These are phyloP conservation scores for Agrotis ipsilon DNA, from an alignment of 2,888 invertebrate species.

Conservation along the genomic window DNA sequence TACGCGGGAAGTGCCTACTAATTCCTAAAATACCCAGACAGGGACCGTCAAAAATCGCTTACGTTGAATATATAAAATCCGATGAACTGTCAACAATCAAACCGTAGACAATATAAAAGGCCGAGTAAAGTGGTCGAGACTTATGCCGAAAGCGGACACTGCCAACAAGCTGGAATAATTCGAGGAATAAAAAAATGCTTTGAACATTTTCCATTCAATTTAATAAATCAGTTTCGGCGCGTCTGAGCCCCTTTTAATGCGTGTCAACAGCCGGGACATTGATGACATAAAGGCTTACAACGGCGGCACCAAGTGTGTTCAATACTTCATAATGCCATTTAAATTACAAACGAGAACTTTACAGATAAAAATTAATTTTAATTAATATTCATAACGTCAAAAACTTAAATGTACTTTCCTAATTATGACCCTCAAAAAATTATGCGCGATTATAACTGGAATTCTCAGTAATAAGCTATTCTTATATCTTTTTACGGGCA, in stretches of 20 bases:
- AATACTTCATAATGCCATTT: slow-evolving; percentile 57
- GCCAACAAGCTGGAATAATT: slow-evolving; percentile 50
- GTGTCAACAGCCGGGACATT: slow-evolving; percentile 49
- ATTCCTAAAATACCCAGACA: slow-evolving; percentile 3
- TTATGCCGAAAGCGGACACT: slow-evolving; percentile 12
- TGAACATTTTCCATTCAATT: slow-evolving; percentile 47
- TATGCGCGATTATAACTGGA: slow-evolving; percentile 60
- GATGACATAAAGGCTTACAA: slow-evolving; percentile 55
- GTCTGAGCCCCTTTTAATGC: slow-evolving; percentile 58
- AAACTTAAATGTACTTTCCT: slow-evolving; percentile 49
- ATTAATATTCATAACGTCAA: slow-evolving; percentile 44
- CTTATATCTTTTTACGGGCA: slow-evolving; percentile 83
- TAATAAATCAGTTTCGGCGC: slow-evolving; percentile 61
- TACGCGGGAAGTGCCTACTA: neutral
- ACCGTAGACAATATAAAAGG: slow-evolving; percentile 19
- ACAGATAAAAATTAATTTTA: slow-evolving; percentile 47
- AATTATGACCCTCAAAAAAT: slow-evolving; percentile 52
- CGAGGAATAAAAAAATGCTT: slow-evolving; percentile 33
- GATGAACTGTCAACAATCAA: slow-evolving; percentile 28
- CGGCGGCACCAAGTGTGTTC: slow-evolving; percentile 50
- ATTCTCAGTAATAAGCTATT: slow-evolving; percentile 73
- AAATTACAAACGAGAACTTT: slow-evolving; percentile 55
- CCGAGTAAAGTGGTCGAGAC: slow-evolving; percentile 13
- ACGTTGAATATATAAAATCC: slow-evolving; percentile 13
- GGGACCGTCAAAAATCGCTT: slow-evolving; percentile 1